A percentile compares a stretch with the other conserved stretches of the same genome.
phyloP scores from a whole-genome alignment of 1,140 invertebrate species.

The Psix sp. region DNA sequence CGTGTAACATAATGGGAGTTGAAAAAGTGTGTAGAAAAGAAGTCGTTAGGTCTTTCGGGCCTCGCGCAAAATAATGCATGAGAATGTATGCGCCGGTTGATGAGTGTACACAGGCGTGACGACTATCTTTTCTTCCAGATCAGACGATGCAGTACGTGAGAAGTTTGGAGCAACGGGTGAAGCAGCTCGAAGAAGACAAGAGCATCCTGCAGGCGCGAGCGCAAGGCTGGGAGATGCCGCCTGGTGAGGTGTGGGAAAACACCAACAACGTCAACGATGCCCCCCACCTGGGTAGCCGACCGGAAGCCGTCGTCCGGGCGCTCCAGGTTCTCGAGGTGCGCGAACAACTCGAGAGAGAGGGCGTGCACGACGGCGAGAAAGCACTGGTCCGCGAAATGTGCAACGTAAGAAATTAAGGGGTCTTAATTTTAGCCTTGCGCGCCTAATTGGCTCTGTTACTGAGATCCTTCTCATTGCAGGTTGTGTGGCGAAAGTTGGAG shows the following conservation, averaged over 20 bases:
- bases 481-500: conserved; percentile 84
- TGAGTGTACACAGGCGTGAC: conserved; percentile 35
- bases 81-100: conserved; percentile 29
- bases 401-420: conserved; percentile 83
- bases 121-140: conserved; percentile 76
- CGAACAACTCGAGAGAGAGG: conserved; percentile 88
- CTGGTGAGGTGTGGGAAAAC: conserved; percentile 72
- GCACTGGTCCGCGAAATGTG: conserved; percentile 97
- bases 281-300: conserved; percentile 78
- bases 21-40: conserved; percentile 12
- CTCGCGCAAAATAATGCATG: conserved; percentile 34
- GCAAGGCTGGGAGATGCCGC: conserved; percentile 75
- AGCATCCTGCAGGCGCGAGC: conserved; percentile 75
- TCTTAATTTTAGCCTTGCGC: conserved; percentile 9
- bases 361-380: conserved; percentile 93
- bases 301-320: conserved; percentile 93
- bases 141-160: conserved; percentile 92
- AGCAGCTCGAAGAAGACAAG: conserved; percentile 90
- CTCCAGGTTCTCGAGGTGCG: conserved; percentile 93
- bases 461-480: too few species aligned
- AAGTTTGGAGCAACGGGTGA: conserved; percentile 89
- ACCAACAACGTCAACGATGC: conserved; percentile 74
- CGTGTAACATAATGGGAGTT: background rate
- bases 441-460: background rate
- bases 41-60: conserved; percentile 28